Evolutionary conservation across 2,888 invertebrate genomes (phyloP), one percentile per base, ranked within the genome.

Genomic region (Pachycephus smyrnensis): DNA sequence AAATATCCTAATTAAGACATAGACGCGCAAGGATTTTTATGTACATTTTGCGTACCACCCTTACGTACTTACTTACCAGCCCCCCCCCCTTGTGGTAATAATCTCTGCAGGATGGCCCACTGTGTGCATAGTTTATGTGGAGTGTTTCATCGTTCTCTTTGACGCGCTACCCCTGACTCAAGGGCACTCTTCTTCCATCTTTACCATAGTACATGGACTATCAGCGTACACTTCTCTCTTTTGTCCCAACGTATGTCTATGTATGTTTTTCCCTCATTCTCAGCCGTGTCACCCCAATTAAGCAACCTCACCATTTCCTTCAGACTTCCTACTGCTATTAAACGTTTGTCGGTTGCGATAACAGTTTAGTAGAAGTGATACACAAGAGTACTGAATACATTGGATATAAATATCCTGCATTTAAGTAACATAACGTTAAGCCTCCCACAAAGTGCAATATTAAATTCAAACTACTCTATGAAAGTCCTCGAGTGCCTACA

Each of bases 221-320:
- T 23, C 23, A 55, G 71, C 31, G 31, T 33, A 9, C 71, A 12
- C n/a, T n/a, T 32, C 30, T 9, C 40, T 37, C 37, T 55, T 30
- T 80, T 76, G 32, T 76, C 69, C 32, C 37, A 76, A 55, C 9
- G 2, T 2, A 1, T 9, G 23, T 23, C 23, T 55, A 55, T 23
- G 55, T 55, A 23, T 55, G 12, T 71, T 32, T 31, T n/a, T 75
- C 75, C 75, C 74, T 55, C 68, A 15, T 12, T 74, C 74, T 69
- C 77, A 77, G 73, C 69, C 30, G 32, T 32, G 69, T 55, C 81
- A 79, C 76, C 78, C 82, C 82, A 82, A 85, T 86, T 86, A 84
- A 80, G 80, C 82, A 81, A 80, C 79, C 81, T 82, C 82, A 78
- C 80, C 80, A 78, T 81, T 83, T 83, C 83, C 82, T 78, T 23